Conservation (phyloP, 2,888 invertebrate species). For the Acanthosepion esculentum region DNA sequence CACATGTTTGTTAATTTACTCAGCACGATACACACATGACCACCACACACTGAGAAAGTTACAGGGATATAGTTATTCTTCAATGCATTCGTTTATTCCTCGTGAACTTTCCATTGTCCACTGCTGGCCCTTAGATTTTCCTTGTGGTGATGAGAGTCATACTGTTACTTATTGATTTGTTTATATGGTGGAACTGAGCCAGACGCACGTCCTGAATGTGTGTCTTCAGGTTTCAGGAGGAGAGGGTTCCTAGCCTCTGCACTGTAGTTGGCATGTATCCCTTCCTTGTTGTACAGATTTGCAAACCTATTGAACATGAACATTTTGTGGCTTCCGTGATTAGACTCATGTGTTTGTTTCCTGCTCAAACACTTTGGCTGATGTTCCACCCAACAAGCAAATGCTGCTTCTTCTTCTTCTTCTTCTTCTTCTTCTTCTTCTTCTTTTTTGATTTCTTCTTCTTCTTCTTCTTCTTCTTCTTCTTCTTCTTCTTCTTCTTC, state of each 20-base stretch:
- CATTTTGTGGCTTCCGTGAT: neutral
- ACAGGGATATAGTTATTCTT: neutral
- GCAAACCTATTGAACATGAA: constrained; percentile 33
- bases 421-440: neutral
- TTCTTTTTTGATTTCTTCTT: too few species aligned
- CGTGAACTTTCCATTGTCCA: constrained; percentile 8
- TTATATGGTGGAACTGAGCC: constrained; percentile 10
- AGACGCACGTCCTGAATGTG: constrained; percentile 33
- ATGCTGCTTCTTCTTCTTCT: neutral
- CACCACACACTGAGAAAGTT: neutral
- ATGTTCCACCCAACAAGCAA: constrained; percentile 33
- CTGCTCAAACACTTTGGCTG: neutral
- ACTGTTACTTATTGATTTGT: constrained; percentile 33
- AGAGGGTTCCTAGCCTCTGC: constrained; percentile 33
- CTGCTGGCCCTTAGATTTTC: constrained; percentile 17
- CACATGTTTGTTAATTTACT: neutral
- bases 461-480: neutral
- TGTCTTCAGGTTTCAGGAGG: constrained; percentile 33
- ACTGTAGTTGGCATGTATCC: neutral
- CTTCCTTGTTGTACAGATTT: constrained; percentile 21
- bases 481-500: neutral
- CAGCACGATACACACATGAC: neutral
- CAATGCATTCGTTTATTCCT: neutral
- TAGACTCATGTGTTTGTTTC: constrained; percentile 33
- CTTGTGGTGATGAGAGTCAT: constrained; percentile 33